phyloP scores from a whole-genome alignment of 1,140 invertebrate species.

The Copidosoma floridanum region DNA sequence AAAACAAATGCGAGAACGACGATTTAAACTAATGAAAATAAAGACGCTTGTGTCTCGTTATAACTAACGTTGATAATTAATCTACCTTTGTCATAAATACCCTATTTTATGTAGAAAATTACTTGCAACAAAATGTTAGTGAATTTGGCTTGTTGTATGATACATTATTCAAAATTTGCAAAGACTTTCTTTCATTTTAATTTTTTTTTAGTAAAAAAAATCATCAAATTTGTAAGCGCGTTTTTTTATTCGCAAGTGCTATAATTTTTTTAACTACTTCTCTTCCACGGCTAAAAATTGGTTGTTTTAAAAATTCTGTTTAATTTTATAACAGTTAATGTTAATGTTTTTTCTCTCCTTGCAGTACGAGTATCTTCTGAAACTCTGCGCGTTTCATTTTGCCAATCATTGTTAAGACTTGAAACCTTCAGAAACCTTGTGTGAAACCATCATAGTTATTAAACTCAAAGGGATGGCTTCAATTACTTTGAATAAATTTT shows the following conservation, averaged over 20 bases:
- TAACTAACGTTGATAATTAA: slow-evolving; percentile 7
- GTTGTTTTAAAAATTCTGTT: slow-evolving; percentile 21
- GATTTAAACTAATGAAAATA: slow-evolving; percentile 8
- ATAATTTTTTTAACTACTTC: slow-evolving; percentile 3
- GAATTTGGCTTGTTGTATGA: slow-evolving; percentile 17
- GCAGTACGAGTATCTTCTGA: background rate
- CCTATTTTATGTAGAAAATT: slow-evolving; percentile 14
- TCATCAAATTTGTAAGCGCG: slow-evolving; percentile 3
- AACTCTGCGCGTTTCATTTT: no score
- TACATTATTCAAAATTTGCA: slow-evolving; percentile 23
- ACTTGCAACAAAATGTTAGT: background rate
- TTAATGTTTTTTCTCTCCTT: slow-evolving; percentile 15
- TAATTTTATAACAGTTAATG: slow-evolving; percentile 18
- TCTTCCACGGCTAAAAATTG: slow-evolving; percentile 10
- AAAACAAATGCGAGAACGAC: slow-evolving; percentile 12
- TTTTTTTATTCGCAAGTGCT: slow-evolving; percentile 22
- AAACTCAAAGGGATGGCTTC: background rate
- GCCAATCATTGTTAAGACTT: background rate
- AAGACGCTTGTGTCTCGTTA: slow-evolving; percentile 16
- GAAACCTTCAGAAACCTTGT: slow-evolving; percentile 2
- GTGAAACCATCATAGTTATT: slow-evolving; percentile 8
- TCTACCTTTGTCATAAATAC: no score
- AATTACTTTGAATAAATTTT: background rate
- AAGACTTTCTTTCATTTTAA: no score
- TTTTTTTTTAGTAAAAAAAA: slow-evolving; percentile 8